Evolutionary conservation across 2,113 vertebrate genomes (phyloP), one percentile per base, ranked within the genome.

Genomic region (Pseudorasbora parva): DNA sequence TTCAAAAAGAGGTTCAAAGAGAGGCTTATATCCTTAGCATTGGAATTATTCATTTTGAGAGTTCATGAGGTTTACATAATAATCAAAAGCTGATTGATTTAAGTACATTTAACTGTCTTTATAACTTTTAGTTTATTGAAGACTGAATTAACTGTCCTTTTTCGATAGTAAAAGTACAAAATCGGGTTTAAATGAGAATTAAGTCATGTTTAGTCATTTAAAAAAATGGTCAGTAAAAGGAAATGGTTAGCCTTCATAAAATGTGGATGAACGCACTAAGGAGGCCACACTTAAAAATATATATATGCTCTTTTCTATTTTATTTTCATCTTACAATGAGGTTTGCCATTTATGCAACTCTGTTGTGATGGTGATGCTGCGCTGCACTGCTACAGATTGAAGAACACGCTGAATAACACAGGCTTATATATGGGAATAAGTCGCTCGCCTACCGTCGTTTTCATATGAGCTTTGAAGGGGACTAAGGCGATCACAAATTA

Each of bases 31-130:
- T 47, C 10, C 69, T 73, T 2, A 14, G 12, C 12, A 47, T 8
- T 68, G 64, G 64, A 68, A 68, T 41, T n/a, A 68, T 72, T 47
- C 5, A 47, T n/a, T 15, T 72, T 47, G 19, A 72, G 11, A 47
- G 69, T 73, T 43, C 43, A 73, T 73, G 37, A 47, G 69, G 43
- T 73, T 73, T 41, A 73, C 43, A 15, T 33, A 73, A 14, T 47
- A 73, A 45, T 47, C 23, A 43, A 72, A 72, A 47, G 8, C n/a
- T 15, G 12, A 23, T 23, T 45, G 10, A 14, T 10, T n/a, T 7
- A 72, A 5, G 12, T 12, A n/a, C 8, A 14, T 71, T 43, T 12
- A 71, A 69, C 3, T n/a, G 37, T 64, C 14, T 30, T 17, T 30
- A 33, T 7, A 66, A 33, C 15, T 33, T 64, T 8, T 17, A 64